A percentile compares a stretch with the other conserved stretches of the same genome.
phyloP scores from a whole-genome alignment of 2,113 vertebrate genomes.

The Notarius quadriscutis region DNA sequence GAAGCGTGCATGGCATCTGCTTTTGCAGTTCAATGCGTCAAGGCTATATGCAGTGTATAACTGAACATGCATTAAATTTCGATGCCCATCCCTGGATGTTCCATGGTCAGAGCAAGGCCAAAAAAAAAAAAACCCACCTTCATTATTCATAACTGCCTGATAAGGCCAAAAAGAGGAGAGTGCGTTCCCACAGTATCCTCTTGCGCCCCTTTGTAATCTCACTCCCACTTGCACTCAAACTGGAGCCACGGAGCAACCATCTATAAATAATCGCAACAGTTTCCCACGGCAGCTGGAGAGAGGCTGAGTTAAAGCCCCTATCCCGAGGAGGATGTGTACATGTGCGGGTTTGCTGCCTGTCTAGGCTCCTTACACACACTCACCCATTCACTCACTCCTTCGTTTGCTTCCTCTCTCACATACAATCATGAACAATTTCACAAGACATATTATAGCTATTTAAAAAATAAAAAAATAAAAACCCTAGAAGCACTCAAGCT shows the following conservation, averaged over 20 bases:
- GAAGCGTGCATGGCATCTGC: neutral
- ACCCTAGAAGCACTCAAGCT: neutral
- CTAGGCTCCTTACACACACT: neutral
- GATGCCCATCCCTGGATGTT: neutral
- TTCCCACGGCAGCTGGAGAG: slow-evolving; percentile 60
- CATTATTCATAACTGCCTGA: slow-evolving; percentile 25
- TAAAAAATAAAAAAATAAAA: neutral
- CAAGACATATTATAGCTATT: neutral
- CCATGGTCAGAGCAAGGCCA: neutral
- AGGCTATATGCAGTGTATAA: neutral
- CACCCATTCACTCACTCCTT: neutral
- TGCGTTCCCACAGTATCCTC: neutral
- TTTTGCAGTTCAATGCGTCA: neutral
- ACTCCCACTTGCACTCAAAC: slow-evolving; percentile 11
- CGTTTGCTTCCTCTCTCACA: neutral
- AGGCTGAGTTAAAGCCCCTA: slow-evolving; percentile 11
- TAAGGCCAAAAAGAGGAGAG: slow-evolving; percentile 12
- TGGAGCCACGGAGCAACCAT: slow-evolving; percentile 1
- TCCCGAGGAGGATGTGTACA: slow-evolving; percentile 25
- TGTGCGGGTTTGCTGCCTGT: neutral
- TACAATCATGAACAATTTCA: neutral
- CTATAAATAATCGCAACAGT: slow-evolving; percentile 59
- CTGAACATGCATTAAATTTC: neutral
- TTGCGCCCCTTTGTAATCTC: slow-evolving; percentile 13
- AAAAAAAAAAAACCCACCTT: neutral